Base-by-base conservation (phyloP, 2,888 invertebrate genomes). In the Tetragonula carbonaria region DNA sequence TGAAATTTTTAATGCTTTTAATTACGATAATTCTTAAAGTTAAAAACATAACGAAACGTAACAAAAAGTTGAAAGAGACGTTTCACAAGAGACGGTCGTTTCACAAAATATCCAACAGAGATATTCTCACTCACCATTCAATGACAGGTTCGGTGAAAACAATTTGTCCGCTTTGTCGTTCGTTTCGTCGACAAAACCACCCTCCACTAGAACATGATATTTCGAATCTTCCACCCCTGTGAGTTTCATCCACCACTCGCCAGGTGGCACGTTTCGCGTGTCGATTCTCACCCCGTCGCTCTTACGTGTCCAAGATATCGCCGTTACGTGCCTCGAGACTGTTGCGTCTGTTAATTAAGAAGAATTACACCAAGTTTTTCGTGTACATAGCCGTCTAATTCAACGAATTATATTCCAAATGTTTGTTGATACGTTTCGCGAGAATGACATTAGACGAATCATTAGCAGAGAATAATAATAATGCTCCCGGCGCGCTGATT, bases 231-330 rank as follows among this genome's bases (percentile, higher is more conserved):
- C 85, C 75, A 73, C 86, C 84, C 91, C 91, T 2, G 50, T 55
- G 33, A 93, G 87, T 57, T 90, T 90, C 59, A 93, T 23, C 71
- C 86, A 81, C 93, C 91, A 93, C 80, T 80, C 90, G 74, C 92
- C 93, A 74, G 91, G 62, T 71, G 92, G 91, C 66, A 92, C 90
- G 80, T 91, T 90, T 83, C 87, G 89, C 81, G 91, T 87, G 80
- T 91, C 91, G 68, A 92, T 80, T 81, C 86, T 85, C 81, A 92
- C 70, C 82, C 90, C 88, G 76, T 87, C 84, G 59, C 78, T 78
- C 83, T 86, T 90, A 77, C 91, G 90, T 83, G 85, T 78, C 82
- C 89, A 86, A 62, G 90, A 91, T 66, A 93, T 89, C 51, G 79
- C 80, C 65, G 90, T 75, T 76, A 73, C 85, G 33, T 85, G 78